These are phyloP conservation scores for Cybosia mesomella DNA, from an alignment of 2,888 invertebrate genomes.

Conservation along the genomic window DNA sequence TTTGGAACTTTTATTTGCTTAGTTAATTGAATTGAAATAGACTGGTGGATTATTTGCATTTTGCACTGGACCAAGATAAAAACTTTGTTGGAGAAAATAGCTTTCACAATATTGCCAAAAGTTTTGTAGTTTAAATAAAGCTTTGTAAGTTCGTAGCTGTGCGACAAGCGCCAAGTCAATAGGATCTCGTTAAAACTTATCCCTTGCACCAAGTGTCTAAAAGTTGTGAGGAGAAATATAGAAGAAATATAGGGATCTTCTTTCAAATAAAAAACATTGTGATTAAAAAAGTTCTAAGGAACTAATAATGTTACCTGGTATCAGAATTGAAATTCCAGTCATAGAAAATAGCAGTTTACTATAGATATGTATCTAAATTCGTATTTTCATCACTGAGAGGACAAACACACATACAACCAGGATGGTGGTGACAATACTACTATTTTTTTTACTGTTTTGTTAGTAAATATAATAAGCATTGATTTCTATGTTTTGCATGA, in stretches of 20 bases:
- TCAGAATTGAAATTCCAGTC: background rate
- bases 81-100: slow-evolving; percentile 51
- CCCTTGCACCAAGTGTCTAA: slow-evolving; percentile 57
- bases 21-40: slow-evolving; percentile 51
- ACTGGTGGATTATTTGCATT: slow-evolving; percentile 37
- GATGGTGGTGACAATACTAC: background rate
- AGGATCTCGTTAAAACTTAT: slow-evolving; percentile 75
- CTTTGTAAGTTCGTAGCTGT: slow-evolving; percentile 67
- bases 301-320: background rate
- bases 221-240: slow-evolving; percentile 48
- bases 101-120: slow-evolving; percentile 60
- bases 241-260: slow-evolving; percentile 30
- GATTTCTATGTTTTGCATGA: no score
- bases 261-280: background rate
- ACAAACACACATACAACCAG: background rate
- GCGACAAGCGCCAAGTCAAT: slow-evolving; percentile 73
- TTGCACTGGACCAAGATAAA: slow-evolving; percentile 47
- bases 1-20: slow-evolving; percentile 29
- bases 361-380: no score
- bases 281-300: background rate
- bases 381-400: background rate
- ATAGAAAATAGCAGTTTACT: background rate
- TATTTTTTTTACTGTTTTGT: no score
- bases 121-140: slow-evolving; percentile 69
- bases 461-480: no score